Base-by-base conservation (phyloP, 2,888 invertebrate species). In the Nowickia ferox region DNA sequence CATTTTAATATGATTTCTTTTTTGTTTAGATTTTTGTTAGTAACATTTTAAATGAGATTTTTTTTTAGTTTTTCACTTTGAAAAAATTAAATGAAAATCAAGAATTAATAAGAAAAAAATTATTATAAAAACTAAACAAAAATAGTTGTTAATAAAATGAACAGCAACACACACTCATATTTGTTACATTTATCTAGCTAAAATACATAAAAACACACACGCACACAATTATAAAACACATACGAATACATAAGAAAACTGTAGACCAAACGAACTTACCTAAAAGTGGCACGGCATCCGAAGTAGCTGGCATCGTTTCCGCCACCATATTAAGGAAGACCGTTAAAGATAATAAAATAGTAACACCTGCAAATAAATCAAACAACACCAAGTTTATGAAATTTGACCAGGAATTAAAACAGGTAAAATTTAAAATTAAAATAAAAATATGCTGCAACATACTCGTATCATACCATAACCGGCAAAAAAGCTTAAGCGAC, bases 251-350 rank as follows among this genome's bases (percentile, higher is more conserved):
- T 44, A 84, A 77, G 3, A 22, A 42, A 40, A 68, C 72, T 88
- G 88, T 88, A 80, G 77, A 80, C 55, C 19, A 44, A 88, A 88
- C 88, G 66, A 87, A 89, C 90, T 93, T 93, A 95, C 97, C 96
- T 94, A 97, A 94, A 90, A 97, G 94, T 89, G 97, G 97, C 91
- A 97, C 97, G 89, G 97, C 97, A 93, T 97, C 97, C 87, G 98
- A 98, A 87, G 98, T 98, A 91, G 98, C 98, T 90, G 98, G 98
- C 98, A 99, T 98, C 92, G 98, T 98, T 94, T 98, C 98, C 90
- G 98, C 98, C 90, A 98, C 98, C 96, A 98, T 97, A 94, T 98
- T 98, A 92, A 98, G 95, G 94, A 99, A 99, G 94, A 99, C 98
- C 93, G 98, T 98, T 94, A 99, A 95, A 91, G 98, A 98, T 93